Base-by-base conservation (phyloP, 2,113 vertebrate species). In the Pangasianodon gigas region DNA sequence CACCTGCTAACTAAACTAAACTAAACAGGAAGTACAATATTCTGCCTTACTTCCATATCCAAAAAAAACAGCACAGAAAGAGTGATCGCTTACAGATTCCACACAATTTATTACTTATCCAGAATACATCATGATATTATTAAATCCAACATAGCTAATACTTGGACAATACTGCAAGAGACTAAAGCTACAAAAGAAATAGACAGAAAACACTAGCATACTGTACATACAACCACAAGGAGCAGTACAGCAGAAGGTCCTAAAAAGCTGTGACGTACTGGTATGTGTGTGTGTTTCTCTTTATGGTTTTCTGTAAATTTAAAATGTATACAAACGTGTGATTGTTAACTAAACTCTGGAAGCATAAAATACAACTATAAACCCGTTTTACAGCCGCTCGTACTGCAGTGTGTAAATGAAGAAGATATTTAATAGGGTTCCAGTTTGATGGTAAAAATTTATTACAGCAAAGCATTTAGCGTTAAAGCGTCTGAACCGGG, bases 281-380 rank as follows among this genome's bases (percentile, higher is more conserved):
- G 6, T 8, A 13, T 81, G 26, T n/a, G 79, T 81, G 77, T 52
- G 77, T 52, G 77, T 80, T 41, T 44, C 4, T 26, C 6, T 56
- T 62, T 62, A 46, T 62, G 56, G 9, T 29, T 29, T 60, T 62
- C 82, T 44, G 56, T 84, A 84, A 29, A 84, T 84, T 26, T 60
- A 46, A 84, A 44, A 46, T 2, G 37, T 60, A 84, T 16, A 84
- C 56, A 62, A 62, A 44, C 21, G 41, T 56, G 32, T 75, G 85
- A 90, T 56, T 77, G 54, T 79, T 77, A 69, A 82, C 81, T 60
- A 74, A 71, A 51, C 62, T 75, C 52, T 21, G 29, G 54, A 48
- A 56, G 6, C 37, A 62, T 89, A 84, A 74, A 74, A 75, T 0
- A 29, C 14, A 0, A 21, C 87, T 37, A 24, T 77, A 85, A 77